phyloP scores from a whole-genome alignment of 2,797 vertebrate genomes.

The Mormyrus proboscirostris region DNA sequence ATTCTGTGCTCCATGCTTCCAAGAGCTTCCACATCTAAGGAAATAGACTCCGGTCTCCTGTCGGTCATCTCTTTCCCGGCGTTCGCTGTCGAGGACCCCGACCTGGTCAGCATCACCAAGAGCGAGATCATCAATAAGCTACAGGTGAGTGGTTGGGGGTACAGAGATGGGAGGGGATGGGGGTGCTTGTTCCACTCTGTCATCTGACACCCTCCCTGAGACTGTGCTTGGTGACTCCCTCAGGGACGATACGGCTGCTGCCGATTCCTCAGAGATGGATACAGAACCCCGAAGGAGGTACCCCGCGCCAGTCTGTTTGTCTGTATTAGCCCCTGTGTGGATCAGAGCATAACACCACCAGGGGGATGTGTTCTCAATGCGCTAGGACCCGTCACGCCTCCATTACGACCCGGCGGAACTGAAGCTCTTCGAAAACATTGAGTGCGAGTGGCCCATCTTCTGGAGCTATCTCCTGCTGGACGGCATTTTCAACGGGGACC shows the following conservation, averaged over 20 bases:
- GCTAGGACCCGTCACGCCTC: slow-evolving; percentile 82
- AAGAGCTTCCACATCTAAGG: slow-evolving; percentile 92
- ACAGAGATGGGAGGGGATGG: neutral
- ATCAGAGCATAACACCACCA: neutral
- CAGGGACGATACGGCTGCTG: slow-evolving; percentile 96
- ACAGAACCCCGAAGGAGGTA: slow-evolving; percentile 93
- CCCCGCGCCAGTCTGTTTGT: neutral
- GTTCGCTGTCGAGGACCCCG: slow-evolving; percentile 89
- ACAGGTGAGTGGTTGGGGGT: slow-evolving; percentile 64
- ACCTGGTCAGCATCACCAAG: slow-evolving; percentile 87
- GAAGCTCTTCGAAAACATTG: slow-evolving; percentile 97
- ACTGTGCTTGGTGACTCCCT: slow-evolving; percentile 21
- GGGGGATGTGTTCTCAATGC: slow-evolving; percentile 20
- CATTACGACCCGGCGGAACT: slow-evolving; percentile 96
- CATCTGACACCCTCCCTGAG: neutral
- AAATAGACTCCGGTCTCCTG: slow-evolving; percentile 95
- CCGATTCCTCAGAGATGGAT: slow-evolving; percentile 93
- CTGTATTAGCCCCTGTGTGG: neutral
- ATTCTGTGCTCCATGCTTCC: slow-evolving; percentile 97
- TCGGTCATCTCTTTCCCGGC: slow-evolving; percentile 95
- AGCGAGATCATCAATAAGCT: slow-evolving; percentile 91
- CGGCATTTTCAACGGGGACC: slow-evolving; percentile 81
- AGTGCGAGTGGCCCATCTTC: slow-evolving; percentile 97
- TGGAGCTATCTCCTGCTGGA: slow-evolving; percentile 96
- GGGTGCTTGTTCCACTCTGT: neutral